Percentiles rank a stretch among this genome's conserved stretches.
These are phyloP conservation scores for Arctocebus calabarensis DNA, from an alignment of 2,797 vertebrate genomes.

Conservation along the genomic window DNA sequence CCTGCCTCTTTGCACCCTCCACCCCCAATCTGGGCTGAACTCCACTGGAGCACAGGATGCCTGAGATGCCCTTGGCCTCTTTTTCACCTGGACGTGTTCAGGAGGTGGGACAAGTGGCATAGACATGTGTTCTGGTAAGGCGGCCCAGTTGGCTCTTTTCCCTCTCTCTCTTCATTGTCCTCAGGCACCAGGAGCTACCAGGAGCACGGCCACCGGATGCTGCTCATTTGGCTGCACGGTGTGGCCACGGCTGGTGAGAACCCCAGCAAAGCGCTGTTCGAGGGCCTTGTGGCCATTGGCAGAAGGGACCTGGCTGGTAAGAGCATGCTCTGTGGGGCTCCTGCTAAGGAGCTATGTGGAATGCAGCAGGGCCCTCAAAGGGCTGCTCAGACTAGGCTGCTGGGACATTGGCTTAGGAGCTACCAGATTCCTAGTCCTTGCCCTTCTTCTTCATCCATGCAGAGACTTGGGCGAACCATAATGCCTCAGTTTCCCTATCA, in stretches of 20 bases:
- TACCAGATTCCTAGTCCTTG: not conserved
- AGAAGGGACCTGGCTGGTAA: conserved; percentile 94
- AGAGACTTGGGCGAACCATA: not conserved
- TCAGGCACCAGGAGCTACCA: conserved; percentile 94
- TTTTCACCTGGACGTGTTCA: not conserved
- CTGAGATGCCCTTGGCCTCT: not conserved
- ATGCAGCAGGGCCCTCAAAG: not conserved
- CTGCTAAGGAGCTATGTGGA: not conserved
- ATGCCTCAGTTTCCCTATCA: not conserved
- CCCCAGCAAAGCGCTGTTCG: conserved; percentile 93
- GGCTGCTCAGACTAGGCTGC: not conserved
- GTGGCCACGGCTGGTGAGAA: conserved; percentile 90
- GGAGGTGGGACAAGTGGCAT: not conserved
- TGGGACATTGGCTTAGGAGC: fast-evolving
- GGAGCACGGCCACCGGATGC: conserved; percentile 95
- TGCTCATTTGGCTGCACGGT: conserved; percentile 95
- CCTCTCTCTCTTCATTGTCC: not conserved
- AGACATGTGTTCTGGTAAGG: not conserved
- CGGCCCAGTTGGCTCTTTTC: too few relatives aligned
- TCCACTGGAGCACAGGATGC: not conserved
- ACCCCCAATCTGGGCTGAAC: not conserved
- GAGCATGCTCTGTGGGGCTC: not conserved
- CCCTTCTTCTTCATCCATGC: not conserved
- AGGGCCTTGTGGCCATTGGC: conserved; percentile 92
- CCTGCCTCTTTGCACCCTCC: not conserved